Evolutionary conservation across 2,113 vertebrate genomes (phyloP), one percentile per base, ranked within the genome.

Genomic region (Erythrocercus mccallii): DNA sequence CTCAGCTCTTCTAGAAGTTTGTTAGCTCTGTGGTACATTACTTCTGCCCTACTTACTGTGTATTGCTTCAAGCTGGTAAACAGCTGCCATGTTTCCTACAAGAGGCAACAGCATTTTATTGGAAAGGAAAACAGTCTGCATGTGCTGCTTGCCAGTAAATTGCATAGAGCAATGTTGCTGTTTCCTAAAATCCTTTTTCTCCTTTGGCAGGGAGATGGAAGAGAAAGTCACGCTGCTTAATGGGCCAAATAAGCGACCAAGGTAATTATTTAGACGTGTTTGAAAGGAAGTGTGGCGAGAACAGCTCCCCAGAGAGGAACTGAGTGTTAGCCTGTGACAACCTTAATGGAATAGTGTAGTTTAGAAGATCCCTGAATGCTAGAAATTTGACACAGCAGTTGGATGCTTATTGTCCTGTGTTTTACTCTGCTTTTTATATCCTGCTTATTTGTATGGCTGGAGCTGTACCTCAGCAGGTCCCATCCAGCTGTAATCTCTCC

Each of bases 181-280:
- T 83, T 94, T 90, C 81, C 73, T 88, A 82, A 92, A 95, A 81
- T 69, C 42, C 19, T 90, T 92, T 97, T 81, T 96, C 54, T 96
- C 88, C 88, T 81, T 96, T 96, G 96, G 60, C 96, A 99, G 99
- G 94, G 98, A 99, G 93, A 98, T 99, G 97, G 99, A 99, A 71
- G 99, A 99, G 85, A 99, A 98, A 96, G 99, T 99, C 81, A 98
- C 96, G 7, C 96, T 98, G 86, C 98, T 99, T 89, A 99, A 99
- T 96, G 99, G 98, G 40, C 98, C 99, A 81, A 99, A 98, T 97
- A 99, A 99, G 95, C 99, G 98, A 97, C 99, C 99, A 95, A 99
- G 99, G 99, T 99, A 98, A 98, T 93, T 81, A 80, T 90, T 81
- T 95, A 64, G 51, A 71, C 68, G 20, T 53, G 87, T 81, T 95